These are phyloP conservation scores for Candidula unifasciata DNA, from an alignment of 2,888 invertebrate genomes.

Conservation along the genomic window DNA sequence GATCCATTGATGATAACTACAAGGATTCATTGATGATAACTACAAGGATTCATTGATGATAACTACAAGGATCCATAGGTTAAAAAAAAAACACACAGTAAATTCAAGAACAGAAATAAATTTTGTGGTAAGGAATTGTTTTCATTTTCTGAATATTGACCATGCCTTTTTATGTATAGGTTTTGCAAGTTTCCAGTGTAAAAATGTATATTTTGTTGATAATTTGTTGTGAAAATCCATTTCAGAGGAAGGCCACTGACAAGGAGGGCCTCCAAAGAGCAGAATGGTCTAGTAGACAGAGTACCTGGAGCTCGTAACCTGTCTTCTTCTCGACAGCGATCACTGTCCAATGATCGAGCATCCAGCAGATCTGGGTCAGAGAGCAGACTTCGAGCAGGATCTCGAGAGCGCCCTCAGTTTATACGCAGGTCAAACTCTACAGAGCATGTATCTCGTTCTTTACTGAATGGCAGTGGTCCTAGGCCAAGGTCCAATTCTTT, in stretches of 20 bases:
- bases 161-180: too few species aligned
- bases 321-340: slow-evolving; percentile 46
- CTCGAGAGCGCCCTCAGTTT: slow-evolving; percentile 61
- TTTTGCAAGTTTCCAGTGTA: not conserved
- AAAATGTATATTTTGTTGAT: not conserved
- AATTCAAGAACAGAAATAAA: too few species aligned
- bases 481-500: slow-evolving; percentile 49
- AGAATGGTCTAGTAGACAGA: slow-evolving; percentile 46
- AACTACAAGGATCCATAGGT: too few species aligned
- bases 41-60: too few species aligned
- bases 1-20: too few species aligned
- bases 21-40: too few species aligned
- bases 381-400: slow-evolving; percentile 61
- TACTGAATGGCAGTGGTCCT: slow-evolving; percentile 46
- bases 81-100: too few species aligned
- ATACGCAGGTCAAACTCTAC: slow-evolving; percentile 52
- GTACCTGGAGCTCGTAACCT: slow-evolving; percentile 19
- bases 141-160: too few species aligned
- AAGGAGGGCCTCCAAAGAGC: slow-evolving; percentile 43
- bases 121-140: too few species aligned
- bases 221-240: not conserved
- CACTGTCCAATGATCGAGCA: slow-evolving; percentile 59
- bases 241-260: slow-evolving; percentile 49
- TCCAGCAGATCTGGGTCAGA: slow-evolving; percentile 56
- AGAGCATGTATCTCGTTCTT: slow-evolving; percentile 40